Evolutionary conservation across 2,888 invertebrate genomes (phyloP), one percentile per base, ranked within the genome.

Genomic region (Dusona sp.): DNA sequence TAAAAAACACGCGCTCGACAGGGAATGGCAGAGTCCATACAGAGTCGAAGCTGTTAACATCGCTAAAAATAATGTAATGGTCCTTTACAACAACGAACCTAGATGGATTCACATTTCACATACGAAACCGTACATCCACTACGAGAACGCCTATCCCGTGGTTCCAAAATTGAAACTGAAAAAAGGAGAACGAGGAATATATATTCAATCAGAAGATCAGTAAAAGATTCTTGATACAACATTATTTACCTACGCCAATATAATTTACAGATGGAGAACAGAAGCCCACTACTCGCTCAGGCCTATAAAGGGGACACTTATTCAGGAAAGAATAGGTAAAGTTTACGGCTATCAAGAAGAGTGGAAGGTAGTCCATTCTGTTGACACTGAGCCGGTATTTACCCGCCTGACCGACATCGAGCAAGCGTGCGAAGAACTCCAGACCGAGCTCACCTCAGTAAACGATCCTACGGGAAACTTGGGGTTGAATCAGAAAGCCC

Each of bases 301-400:
- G 36, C 67, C 77, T 33, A 78, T 67, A 33, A 2, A 78, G 13
- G 77, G 77, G 16, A 78, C 77, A 19, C 67, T 78, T 33, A 67
- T 78, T 11, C 77, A 78, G 22, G 51, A 78, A n/a, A 65, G 38
- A 16, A 65, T 67, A 16, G 77, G 77, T 9, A 67, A 78, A 11
- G 77, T 74, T n/a, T 78, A 67, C 36, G 77, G n/a, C 7, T 78
- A 78, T 19, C 77, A 78, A 36, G 77, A 78, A 33, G 77, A 78
- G 19, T 78, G 77, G 77, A 78, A 48, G 22, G 48, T 77, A 64
- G 36, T 77, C 0, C 65, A 77, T 45, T 29, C 45, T 25, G 64
- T 75, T 25, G 48, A 77, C 13, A 64, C 29, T 9, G 45, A 77
- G n/a, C 77, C 77, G 0, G 33, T 75, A 25, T 75, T 75, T 19